Conservation (phyloP, 2,113 vertebrate genomes). For the Myxocyprinus asiaticus region DNA sequence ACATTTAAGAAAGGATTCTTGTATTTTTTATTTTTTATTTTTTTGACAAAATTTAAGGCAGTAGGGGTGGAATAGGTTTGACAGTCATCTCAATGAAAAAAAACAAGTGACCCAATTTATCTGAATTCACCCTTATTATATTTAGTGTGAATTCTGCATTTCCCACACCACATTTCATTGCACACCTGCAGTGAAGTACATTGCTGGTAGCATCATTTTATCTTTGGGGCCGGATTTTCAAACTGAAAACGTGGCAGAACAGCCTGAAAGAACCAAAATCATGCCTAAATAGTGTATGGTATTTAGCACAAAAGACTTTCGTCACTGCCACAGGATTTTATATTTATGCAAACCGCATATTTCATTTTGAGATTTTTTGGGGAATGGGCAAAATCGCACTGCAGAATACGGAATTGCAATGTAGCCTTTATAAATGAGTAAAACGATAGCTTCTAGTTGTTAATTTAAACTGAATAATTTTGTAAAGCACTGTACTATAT, state of each 20-base stretch:
- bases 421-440: neutral
- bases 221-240: too few species aligned
- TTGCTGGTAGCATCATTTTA: too few species aligned
- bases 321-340: neutral
- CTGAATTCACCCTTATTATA: too few species aligned
- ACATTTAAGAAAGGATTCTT: too few species aligned
- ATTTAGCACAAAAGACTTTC: neutral
- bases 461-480: neutral
- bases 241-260: neutral
- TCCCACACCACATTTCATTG: too few species aligned
- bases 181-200: too few species aligned
- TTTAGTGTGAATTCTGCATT: too few species aligned
- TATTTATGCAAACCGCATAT: neutral
- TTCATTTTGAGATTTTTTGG: neutral
- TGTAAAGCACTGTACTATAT: neutral
- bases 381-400: neutral
- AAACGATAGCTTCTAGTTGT: neutral
- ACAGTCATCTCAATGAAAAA: too few species aligned
- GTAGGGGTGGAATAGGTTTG: too few species aligned
- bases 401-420: neutral
- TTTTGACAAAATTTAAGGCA: too few species aligned
- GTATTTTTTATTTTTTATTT: too few species aligned
- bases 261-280: neutral
- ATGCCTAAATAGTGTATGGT: neutral
- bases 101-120: too few species aligned